Conservation (phyloP, 1,140 invertebrate species). For the Heliconius hewitsoni region DNA sequence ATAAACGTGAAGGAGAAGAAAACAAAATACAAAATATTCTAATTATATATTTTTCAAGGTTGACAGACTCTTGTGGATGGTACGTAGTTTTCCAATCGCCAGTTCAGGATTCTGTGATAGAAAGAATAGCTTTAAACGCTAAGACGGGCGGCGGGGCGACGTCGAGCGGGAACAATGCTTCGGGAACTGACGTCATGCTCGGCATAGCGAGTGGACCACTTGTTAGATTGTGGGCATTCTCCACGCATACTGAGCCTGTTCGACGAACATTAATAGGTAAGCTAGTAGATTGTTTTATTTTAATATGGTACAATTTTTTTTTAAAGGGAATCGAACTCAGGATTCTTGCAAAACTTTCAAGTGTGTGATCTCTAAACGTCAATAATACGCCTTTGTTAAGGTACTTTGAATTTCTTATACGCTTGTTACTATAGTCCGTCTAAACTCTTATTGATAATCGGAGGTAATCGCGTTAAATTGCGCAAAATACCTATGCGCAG, state of each 20-base stretch:
- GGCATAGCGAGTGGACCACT: slow-evolving; percentile 91
- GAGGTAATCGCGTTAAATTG: too few species aligned
- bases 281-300: not conserved
- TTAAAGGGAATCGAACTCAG: too few species aligned
- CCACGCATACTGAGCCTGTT: slow-evolving; percentile 79
- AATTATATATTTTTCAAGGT: slow-evolving; percentile 75
- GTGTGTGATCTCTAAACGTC: too few species aligned
- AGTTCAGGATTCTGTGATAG: slow-evolving; percentile 93
- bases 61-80: slow-evolving; percentile 98
- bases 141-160: slow-evolving; percentile 89
- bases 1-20: not conserved
- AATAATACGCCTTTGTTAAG: too few species aligned
- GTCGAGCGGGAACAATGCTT: slow-evolving; percentile 60
- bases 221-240: slow-evolving; percentile 94
- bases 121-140: slow-evolving; percentile 96
- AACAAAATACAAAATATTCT: too few species aligned
- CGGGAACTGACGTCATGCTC: slow-evolving; percentile 76
- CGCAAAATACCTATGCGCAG: too few species aligned
- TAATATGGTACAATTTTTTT: not conserved
- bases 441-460: too few species aligned
- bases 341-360: too few species aligned
- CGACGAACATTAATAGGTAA: slow-evolving; percentile 73
- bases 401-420: too few species aligned
- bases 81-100: slow-evolving; percentile 96
- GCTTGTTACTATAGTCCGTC: too few species aligned